Base-by-base conservation (phyloP, 64 coral and sea anemone species). In the Trachythela sp. region DNA sequence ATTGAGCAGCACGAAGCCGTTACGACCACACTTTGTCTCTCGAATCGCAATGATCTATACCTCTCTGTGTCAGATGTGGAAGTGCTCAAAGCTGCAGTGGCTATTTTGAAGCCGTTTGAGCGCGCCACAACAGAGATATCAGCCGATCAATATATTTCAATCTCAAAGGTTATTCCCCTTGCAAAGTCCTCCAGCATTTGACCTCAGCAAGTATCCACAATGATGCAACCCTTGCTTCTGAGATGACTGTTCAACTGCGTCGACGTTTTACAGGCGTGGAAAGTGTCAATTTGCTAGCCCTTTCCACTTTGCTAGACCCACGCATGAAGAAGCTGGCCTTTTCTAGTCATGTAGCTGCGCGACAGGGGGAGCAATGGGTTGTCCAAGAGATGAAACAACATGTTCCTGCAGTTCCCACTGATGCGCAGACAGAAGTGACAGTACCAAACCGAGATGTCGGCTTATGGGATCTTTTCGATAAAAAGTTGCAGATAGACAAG, bases 241-340 rank as follows among this genome's bases (percentile, higher is more conserved):
- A 87, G 20, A 5, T 87, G 54, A 67, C 39, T 39, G 86, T 29
- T 27, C 86, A 87, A 70, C 36, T 64, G 54, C 86, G 34, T 40
- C 86, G 50, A 39, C 29, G 26, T 33, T 87, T 68, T 42, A 51
- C 52, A 40, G 11, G 17, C 8, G 18, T 87, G 6, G 36, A 40
- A 40, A 64, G 18, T 41, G 39, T 30, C 4, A 50, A 87, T 2
- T 36, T 41, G 14, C 54, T 87, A 10, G 54, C 56, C 1, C 39
- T 87, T 36, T 49, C 86, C 33, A 87, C 86, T 18, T 40, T 87
- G 51, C 13, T 87, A 13, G 86, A 87, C 68, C 86, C 86, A 27
- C 52, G 86, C 18, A 40, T 87, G 86, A 87, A 87, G 86, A 87
- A 87, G 17, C 7, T 87, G 54, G 86, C 50, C 36, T 87, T 87